Evolutionary conservation across 1,140 invertebrate species (phyloP).

Genomic region (Ooceraea biroi): DNA sequence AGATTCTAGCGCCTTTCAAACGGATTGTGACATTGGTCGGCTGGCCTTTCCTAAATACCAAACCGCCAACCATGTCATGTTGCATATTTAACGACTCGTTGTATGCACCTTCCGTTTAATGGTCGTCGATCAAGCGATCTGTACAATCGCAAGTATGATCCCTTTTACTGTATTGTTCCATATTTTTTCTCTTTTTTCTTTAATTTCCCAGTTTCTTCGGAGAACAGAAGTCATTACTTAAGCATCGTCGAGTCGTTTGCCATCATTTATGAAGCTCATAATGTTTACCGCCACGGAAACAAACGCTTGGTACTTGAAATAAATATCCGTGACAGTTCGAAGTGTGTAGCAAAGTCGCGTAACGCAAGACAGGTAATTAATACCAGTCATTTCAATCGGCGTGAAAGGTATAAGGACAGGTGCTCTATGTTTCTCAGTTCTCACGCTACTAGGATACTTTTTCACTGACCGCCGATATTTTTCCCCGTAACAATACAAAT

Average conservation of each 20-base stretch:
- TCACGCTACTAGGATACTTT: conserved; percentile 35
- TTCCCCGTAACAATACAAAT: background rate
- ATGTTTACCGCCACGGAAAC: conserved; percentile 6
- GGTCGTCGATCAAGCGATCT: conserved; percentile 21
- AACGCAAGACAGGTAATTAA: conserved; percentile 58
- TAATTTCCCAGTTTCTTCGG: background rate
- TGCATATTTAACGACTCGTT: conserved; percentile 68
- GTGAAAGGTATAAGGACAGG: conserved; percentile 57
- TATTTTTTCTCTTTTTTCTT: background rate
- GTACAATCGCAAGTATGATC: conserved; percentile 44
- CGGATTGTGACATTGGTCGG: conserved; percentile 85
- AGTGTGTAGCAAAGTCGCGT: conserved; percentile 35
- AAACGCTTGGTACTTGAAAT: background rate
- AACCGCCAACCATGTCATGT: conserved; percentile 85
- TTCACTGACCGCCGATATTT: conserved; percentile 5
- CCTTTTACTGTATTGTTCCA: background rate
- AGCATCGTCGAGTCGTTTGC: background rate
- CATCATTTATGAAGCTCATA: background rate
- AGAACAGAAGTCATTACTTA: no score
- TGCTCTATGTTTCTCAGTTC: conserved; percentile 38
- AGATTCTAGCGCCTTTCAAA: conserved; percentile 85
- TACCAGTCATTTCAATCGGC: conserved; percentile 56
- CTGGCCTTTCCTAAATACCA: conserved; percentile 86
- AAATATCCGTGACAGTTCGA: conserved; percentile 9
- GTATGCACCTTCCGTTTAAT: conserved; percentile 63